These are phyloP conservation scores for Pomatostomus ruficeps DNA, from an alignment of 2,113 vertebrate genomes.

Conservation along the genomic window DNA sequence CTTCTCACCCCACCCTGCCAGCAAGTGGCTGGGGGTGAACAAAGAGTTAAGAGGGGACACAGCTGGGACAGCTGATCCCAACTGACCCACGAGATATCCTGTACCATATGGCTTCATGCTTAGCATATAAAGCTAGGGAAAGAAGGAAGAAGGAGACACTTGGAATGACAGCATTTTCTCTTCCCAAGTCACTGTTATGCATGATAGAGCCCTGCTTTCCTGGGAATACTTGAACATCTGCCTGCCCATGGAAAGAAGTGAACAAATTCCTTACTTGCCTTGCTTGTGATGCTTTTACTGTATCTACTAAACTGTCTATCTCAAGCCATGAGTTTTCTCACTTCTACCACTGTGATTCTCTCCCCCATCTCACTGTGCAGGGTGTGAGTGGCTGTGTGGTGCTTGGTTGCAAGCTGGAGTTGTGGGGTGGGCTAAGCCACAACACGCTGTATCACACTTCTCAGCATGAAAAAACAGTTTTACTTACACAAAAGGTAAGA, in stretches of 20 bases:
- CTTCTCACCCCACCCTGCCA: neutral
- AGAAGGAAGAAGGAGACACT: neutral
- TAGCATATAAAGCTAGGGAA: neutral
- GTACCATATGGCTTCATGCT: neutral
- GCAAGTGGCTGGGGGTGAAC: neutral
- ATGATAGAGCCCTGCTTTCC: neutral
- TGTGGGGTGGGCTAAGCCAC: neutral
- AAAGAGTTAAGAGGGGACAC: neutral
- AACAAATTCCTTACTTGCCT: neutral
- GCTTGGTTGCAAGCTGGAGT: neutral
- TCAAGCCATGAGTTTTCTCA: neutral
- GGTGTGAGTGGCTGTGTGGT: neutral
- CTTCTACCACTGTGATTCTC: neutral
- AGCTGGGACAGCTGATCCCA: neutral
- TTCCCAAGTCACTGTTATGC: neutral
- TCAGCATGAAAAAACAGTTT: neutral
- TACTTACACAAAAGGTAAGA: neutral
- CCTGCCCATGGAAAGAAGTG: neutral
- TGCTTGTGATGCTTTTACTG: neutral
- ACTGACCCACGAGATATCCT: neutral
- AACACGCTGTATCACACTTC: neutral
- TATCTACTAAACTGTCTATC: neutral
- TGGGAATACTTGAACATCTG: neutral
- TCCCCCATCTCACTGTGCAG: neutral
- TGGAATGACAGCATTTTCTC: neutral